Conservation (phyloP, 2,797 vertebrate genomes). For the Fistularia commersonii region DNA sequence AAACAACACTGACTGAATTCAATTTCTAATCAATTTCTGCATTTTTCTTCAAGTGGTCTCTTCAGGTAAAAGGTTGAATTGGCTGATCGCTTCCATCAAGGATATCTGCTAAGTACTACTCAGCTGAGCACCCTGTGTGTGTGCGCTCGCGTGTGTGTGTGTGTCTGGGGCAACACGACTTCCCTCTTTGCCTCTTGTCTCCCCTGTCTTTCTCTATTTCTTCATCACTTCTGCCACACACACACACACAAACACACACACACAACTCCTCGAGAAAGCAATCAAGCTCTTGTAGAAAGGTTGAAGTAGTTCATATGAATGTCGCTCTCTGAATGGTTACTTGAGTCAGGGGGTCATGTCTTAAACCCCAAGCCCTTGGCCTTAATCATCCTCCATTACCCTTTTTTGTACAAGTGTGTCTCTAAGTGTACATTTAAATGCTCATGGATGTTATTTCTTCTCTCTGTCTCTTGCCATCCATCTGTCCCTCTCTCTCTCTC, state of each 20-base stretch:
- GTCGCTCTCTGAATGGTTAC: slow-evolving; percentile 54
- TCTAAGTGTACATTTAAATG: slow-evolving; percentile 1
- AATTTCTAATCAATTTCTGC: slow-evolving; percentile 53
- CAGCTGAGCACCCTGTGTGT: slow-evolving; percentile 11
- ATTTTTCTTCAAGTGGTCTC: slow-evolving; percentile 66
- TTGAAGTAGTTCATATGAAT: slow-evolving; percentile 49
- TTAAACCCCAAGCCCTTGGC: slow-evolving; percentile 46
- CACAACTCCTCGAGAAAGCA: slow-evolving; percentile 55
- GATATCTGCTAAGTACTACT: slow-evolving; percentile 55
- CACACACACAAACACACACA: slow-evolving; percentile 9
- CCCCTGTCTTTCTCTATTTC: slow-evolving; percentile 46
- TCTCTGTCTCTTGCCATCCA: not conserved
- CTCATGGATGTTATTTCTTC: not conserved
- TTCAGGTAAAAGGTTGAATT: slow-evolving; percentile 57
- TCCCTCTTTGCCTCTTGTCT: slow-evolving; percentile 40
- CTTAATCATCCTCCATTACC: slow-evolving; percentile 69
- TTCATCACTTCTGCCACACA: slow-evolving; percentile 40
- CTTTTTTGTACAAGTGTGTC: slow-evolving; percentile 21
- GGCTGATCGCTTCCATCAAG: slow-evolving; percentile 58
- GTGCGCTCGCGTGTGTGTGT: not conserved
- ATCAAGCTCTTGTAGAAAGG: slow-evolving; percentile 68
- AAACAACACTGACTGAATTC: slow-evolving; percentile 27
- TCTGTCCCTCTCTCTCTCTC: slow-evolving; percentile 13
- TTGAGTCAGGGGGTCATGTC: slow-evolving; percentile 66
- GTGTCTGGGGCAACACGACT: slow-evolving; percentile 29